These are phyloP conservation scores for Drosophila leonis DNA, from an alignment of 2,888 invertebrate genomes.

Conservation along the genomic window DNA sequence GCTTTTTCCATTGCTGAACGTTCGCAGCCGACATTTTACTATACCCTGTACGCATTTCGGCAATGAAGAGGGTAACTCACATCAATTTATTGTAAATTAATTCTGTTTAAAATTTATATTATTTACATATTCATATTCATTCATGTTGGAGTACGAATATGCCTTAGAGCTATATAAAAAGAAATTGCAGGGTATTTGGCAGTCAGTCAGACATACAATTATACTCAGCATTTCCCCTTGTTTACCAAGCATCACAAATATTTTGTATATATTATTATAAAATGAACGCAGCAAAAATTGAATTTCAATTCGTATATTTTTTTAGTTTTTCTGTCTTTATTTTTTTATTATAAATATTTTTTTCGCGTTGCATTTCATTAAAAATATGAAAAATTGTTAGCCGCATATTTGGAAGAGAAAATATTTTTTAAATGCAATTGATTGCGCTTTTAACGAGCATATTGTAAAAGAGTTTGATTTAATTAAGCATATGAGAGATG, in stretches of 20 bases:
- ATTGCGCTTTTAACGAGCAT: slow-evolving; percentile 44
- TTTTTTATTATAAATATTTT: neutral
- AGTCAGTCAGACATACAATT: neutral
- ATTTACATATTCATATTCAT: neutral
- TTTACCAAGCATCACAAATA: slow-evolving; percentile 36
- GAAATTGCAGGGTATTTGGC: neutral
- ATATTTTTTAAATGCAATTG: slow-evolving; percentile 30
- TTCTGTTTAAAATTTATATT: neutral
- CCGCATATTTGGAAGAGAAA: slow-evolving; percentile 21
- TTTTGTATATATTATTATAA: slow-evolving; percentile 23
- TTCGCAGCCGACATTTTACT: neutral
- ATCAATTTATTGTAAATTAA: neutral
- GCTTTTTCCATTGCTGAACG: neutral
- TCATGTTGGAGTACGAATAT: accelerated
- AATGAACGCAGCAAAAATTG: slow-evolving; percentile 30
- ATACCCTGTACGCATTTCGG: slow-evolving; percentile 13
- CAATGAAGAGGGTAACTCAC: neutral
- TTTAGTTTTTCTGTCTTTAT: neutral
- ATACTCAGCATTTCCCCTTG: neutral
- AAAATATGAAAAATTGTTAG: slow-evolving; percentile 39
- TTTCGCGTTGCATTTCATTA: slow-evolving; percentile 25
- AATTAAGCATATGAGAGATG: slow-evolving; percentile 32
- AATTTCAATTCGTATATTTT: slow-evolving; percentile 18
- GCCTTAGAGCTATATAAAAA: no score
- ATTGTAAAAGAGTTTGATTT: slow-evolving; percentile 49